These are phyloP conservation scores for Dissostichus mawsoni DNA, from an alignment of 2,113 vertebrate species.

Conservation along the genomic window DNA sequence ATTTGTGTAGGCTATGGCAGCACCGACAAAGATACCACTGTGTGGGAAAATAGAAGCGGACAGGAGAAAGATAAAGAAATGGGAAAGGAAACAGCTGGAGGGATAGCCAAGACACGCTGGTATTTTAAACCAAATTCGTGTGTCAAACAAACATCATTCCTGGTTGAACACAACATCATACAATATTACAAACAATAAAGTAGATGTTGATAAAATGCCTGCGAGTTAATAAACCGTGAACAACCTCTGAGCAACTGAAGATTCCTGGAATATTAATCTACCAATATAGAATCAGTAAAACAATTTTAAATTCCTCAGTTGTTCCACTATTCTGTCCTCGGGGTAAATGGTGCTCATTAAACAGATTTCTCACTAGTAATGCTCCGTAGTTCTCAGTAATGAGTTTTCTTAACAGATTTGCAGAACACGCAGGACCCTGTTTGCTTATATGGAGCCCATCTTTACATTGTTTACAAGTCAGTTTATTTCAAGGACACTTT, in stretches of 20 bases:
- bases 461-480: conserved; percentile 39
- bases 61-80: conserved; percentile 43
- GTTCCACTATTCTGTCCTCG: conserved; percentile 55
- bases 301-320: conserved; percentile 23
- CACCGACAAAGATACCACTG: conserved; percentile 47
- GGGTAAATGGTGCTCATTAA: conserved; percentile 65
- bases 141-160: conserved; percentile 20
- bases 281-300: conserved; percentile 68
- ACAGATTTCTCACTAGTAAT: conserved; percentile 62
- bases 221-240: conserved; percentile 33
- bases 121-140: background rate
- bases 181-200: conserved; percentile 20
- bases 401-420: conserved; percentile 50
- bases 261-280: conserved; percentile 60
- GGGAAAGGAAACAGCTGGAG: conserved; percentile 33
- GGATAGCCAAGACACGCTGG: background rate
- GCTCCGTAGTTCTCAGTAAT: conserved; percentile 49
- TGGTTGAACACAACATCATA: conserved; percentile 7
- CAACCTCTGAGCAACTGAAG: conserved; percentile 42
- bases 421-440: background rate
- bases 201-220: conserved; percentile 27
- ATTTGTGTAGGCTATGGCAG: conserved; percentile 68
- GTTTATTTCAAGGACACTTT: conserved; percentile 44
- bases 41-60: conserved; percentile 34
- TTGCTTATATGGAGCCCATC: conserved; percentile 44